Base-by-base conservation (phyloP, 2,888 invertebrate genomes). In the Stenodema calcarata region DNA sequence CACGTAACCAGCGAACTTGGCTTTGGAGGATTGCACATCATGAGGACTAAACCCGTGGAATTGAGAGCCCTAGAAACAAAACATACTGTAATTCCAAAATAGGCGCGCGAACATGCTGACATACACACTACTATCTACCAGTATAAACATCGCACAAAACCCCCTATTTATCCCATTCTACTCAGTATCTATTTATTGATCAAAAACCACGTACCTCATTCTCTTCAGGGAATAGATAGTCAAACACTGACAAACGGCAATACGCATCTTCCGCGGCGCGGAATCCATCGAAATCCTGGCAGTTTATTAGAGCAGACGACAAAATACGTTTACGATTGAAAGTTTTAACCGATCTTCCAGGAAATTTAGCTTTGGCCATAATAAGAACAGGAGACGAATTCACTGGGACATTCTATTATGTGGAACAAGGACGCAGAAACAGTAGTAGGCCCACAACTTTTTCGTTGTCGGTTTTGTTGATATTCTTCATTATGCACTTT, bases 201-300 rank as follows among this genome's bases (percentile, higher is more conserved):
- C 18, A 23, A 62, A 62, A 62, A 62, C 62, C 9, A 86, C 88
- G 42, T 50, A 89, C 89, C 88, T 89, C 92, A 90, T 92, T 91
- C 89, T 91, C 91, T 89, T 90, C 91, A 89, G 90, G 90, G 89
- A 91, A 91, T 89, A 91, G 91, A 89, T 90, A 90, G 89, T 91
- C 91, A 90, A 91, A 91, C 89, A 91, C 90, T 90, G 91, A 90
- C 90, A 92, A 90, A 90, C 91, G 91, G 90, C 90, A 90, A 90
- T 91, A 91, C 88, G 92, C 92, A 90, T 92, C 92, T 90, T 92
- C 91, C 90, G 92, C 91, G 89, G 91, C 91, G 91, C 91, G 91
- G 90, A 91, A 91, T 90, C 91, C 91, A 90, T 92, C 92, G 30
- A 73, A 84, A 70, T 84, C 84, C 28, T 44, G 9, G 47, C 27